Conservation (phyloP, 2,113 vertebrate species). For the Malurus elegans region DNA sequence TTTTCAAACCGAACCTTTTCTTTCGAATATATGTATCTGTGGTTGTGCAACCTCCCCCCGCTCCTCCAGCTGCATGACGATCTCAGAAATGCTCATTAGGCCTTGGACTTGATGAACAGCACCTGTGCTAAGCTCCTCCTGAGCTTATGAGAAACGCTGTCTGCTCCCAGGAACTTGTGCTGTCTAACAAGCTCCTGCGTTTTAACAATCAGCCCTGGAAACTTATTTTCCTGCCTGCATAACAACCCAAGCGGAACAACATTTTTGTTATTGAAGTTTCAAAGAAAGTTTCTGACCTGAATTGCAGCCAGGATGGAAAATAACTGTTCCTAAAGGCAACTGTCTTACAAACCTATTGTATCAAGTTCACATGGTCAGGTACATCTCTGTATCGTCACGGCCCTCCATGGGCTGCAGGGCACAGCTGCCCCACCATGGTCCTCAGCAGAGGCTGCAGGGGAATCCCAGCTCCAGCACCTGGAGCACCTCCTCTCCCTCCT, state of each 20-base stretch:
- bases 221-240: neutral
- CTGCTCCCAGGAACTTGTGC: neutral
- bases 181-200: neutral
- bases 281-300: neutral
- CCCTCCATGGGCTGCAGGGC: neutral
- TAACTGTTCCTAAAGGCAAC: neutral
- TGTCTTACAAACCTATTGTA: neutral
- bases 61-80: fast-evolving
- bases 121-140: neutral
- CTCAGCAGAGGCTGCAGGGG: neutral
- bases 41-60: too few relatives aligned
- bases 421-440: neutral
- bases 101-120: neutral
- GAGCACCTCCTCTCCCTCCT: neutral
- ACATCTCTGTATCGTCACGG: neutral
- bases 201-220: neutral
- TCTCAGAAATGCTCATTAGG: neutral
- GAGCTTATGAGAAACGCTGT: neutral
- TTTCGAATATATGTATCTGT: neutral
- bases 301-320: neutral
- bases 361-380: neutral
- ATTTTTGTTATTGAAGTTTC: neutral
- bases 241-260: neutral
- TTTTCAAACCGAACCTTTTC: neutral
- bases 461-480: fast-evolving